phyloP scores from a whole-genome alignment of 2,888 invertebrate species.

The Xestia ashworthii region DNA sequence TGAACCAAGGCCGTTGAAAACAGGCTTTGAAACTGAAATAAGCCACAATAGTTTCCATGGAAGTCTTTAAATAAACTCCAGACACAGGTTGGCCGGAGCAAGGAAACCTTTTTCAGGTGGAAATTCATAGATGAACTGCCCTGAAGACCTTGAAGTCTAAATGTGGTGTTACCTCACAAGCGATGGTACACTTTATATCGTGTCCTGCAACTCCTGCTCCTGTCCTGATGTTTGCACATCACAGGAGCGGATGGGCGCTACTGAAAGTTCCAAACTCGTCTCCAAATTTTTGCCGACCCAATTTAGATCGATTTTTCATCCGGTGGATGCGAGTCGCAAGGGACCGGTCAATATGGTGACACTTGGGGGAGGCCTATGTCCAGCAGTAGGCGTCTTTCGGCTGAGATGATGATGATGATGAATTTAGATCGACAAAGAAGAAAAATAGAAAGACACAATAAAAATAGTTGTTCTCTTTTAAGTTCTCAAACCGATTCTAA shows the following conservation, averaged over 20 bases:
- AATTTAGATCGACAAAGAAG: no score
- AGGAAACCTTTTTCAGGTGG: not conserved
- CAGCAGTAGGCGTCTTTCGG: no score
- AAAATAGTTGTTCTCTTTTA: not conserved
- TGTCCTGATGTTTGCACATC: not conserved
- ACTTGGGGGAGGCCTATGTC: no score
- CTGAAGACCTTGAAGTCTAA: not conserved
- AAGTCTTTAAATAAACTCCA: not conserved
- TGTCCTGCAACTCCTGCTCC: no score
- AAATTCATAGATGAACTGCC: not conserved
- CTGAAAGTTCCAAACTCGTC: not conserved
- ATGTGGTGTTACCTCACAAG: not conserved
- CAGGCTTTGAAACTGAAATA: no score
- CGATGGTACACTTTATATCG: not conserved
- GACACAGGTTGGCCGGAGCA: not conserved
- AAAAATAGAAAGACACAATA: not conserved
- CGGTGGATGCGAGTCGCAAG: no score
- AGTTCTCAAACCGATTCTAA: not conserved
- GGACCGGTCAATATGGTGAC: no score
- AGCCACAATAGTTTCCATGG: not conserved
- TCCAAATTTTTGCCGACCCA: not conserved
- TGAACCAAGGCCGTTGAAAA: not conserved
- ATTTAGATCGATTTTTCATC: not conserved
- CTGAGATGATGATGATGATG: no score
- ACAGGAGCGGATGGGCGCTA: not conserved